Conservation (phyloP, 1,140 invertebrate species). For the Panagrolaimus sp. region DNA sequence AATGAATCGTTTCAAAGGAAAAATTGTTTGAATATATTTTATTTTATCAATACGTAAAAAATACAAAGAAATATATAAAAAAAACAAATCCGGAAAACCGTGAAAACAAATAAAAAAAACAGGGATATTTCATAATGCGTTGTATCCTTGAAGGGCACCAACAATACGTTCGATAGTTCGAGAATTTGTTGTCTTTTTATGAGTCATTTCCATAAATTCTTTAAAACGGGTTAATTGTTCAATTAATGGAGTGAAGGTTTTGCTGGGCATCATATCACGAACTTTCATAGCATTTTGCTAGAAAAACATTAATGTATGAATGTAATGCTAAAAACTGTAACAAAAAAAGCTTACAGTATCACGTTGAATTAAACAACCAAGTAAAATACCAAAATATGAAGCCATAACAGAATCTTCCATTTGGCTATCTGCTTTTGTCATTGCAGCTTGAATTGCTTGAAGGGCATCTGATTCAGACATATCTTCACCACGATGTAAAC, state of each 20-base stretch:
- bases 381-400: conserved; percentile 5
- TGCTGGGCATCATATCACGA: background rate
- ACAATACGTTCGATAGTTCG: conserved; percentile 1
- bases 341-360: background rate
- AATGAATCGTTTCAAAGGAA: no score
- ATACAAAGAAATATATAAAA: no score
- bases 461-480: background rate
- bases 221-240: background rate
- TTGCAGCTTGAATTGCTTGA: background rate
- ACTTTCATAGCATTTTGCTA: conserved; percentile 1
- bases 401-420: conserved; percentile 10
- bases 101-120: no score
- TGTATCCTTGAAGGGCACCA: background rate
- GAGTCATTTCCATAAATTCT: conserved; percentile 9
- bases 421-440: background rate
- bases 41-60: no score
- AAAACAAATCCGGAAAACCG: no score
- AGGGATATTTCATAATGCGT: background rate
- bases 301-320: background rate
- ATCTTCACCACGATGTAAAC: conserved; percentile 4
- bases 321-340: background rate
- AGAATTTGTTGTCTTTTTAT: conserved; percentile 2
- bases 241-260: background rate
- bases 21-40: no score
- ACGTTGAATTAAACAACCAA: conserved; percentile 6